Evolutionary conservation across 1,140 invertebrate species (phyloP), one percentile per base, ranked within the genome.

Genomic region (Onthophagus taurus): DNA sequence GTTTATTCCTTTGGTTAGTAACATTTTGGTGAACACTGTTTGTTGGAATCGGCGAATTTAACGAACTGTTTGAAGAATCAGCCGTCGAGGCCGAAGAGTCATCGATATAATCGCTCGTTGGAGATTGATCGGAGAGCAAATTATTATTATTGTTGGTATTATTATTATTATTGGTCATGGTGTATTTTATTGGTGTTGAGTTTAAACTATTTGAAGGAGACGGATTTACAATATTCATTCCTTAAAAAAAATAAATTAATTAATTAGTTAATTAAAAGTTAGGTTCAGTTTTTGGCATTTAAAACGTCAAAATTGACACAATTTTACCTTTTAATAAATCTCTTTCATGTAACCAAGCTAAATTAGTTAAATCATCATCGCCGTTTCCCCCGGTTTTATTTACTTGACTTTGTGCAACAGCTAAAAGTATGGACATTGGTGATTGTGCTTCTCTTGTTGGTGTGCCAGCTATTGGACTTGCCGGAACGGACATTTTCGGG

Each of bases 311-410:
- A 13, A 7, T 26, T 26, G 7, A 53, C 44, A 18, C 44, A 48
- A n/a, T 48, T 48, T 30, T 54, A 72, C 82, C 81, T 72, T 91
- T 90, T 7, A 94, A 73, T 49, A 94, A 66, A 70, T 96, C 91
- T 54, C 78, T 83, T 63, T 94, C 87, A 61, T 92, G 89, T 7
- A 96, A 67, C 90, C 91, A 96, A 35, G 84, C 78, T 1, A 96
- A 69, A 45, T 85, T 85, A 2, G 88, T 92, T 19, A 96, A 70
- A 57, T 96, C 91, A 53, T 91, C 87, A 58, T 91, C 89, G 33
- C 58, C 52, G n/a, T n/a, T n/a, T n/a, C n/a, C n/a, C 11, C 50
- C 43, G 29, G 44, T 47, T 33, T 50, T 50, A 35, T 46, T 58
- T 17, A 16, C 33, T 35, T 59, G 58, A 44, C 56, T 59, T 47